Evolutionary conservation across 2,797 vertebrate genomes (phyloP), one percentile per base, ranked within the genome.

Genomic region (Orestias chungarensis): DNA sequence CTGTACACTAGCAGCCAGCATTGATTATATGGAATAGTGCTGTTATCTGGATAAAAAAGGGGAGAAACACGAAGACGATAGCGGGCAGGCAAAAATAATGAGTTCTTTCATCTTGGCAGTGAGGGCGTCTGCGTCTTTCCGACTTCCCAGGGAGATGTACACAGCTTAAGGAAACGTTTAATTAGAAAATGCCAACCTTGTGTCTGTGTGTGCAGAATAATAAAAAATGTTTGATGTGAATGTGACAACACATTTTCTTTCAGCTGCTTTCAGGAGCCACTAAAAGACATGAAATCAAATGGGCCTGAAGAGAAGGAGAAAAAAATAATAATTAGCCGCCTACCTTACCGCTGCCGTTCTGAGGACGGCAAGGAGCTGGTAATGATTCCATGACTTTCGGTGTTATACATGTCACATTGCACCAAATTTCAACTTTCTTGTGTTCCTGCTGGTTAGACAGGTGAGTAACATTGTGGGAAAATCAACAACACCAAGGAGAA

Each of bases 161-260:
- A 88, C 92, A 91, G 91, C 92, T 92, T 92, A 93, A 91, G 86
- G 89, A 93, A 93, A 93, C 82, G 87, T 92, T 94, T 93, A 91
- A 94, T 94, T 94, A 92, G 90, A 93, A 93, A 93, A 90, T 88
- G 91, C 91, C 89, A 89, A 87, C 86, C 86, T 78, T 85, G 88
- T 83, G 89, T 89, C 81, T 64, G 12, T 87, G 82, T 90, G 86
- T 62, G 52, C 61, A 12, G 86, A 92, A 91, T 92, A 89, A 91
- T 84, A 92, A 91, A 54, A n/a, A 40, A 69, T 86, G 38, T 85
- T 75, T 90, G 89, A 91, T 83, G 81, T 66, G 74, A 68, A 49
- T 81, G 75, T 87, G 89, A 91, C 89, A 75, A 87, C 74, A 31
- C 68, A 3, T 87, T 89, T 82, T 64, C 70, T 74, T 82, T 81